Conservation (phyloP, 2,113 vertebrate species). For the Takifugu flavidus region DNA sequence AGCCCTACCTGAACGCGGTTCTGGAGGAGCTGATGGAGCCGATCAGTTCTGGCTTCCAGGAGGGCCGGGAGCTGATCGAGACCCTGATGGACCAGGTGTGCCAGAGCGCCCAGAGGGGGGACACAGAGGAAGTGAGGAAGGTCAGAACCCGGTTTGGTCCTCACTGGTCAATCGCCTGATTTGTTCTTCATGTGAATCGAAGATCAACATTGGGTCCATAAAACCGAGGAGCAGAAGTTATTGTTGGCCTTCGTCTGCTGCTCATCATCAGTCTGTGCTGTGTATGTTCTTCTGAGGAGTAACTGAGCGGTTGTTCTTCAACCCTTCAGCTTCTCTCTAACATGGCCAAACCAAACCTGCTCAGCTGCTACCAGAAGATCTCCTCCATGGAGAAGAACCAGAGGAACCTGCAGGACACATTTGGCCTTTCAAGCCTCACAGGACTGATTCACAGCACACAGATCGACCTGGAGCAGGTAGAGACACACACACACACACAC, state of each 20-base stretch:
- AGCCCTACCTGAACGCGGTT: conserved; percentile 81
- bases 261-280: too few species aligned
- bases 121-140: conserved; percentile 72
- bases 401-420: conserved; percentile 80
- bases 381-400: conserved; percentile 77
- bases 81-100: conserved; percentile 78
- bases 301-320: too few species aligned
- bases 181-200: too few species aligned
- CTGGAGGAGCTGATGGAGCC: conserved; percentile 93
- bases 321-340: conserved; percentile 68
- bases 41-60: conserved; percentile 83
- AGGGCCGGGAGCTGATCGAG: conserved; percentile 80
- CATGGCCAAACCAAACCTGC: conserved; percentile 79
- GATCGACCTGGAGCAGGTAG: conserved; percentile 89
- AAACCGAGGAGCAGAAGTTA: too few species aligned
- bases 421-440: conserved; percentile 76
- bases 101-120: conserved; percentile 68
- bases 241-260: too few species aligned
- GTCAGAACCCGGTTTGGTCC: conserved; percentile 49
- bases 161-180: too few species aligned
- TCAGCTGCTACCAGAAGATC: conserved; percentile 81
- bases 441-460: conserved; percentile 85
- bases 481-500: not conserved
- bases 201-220: too few species aligned
- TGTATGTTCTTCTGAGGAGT: too few species aligned